Evolutionary conservation across 2,888 invertebrate species (phyloP).

Genomic region (Drosophila rubida): DNA sequence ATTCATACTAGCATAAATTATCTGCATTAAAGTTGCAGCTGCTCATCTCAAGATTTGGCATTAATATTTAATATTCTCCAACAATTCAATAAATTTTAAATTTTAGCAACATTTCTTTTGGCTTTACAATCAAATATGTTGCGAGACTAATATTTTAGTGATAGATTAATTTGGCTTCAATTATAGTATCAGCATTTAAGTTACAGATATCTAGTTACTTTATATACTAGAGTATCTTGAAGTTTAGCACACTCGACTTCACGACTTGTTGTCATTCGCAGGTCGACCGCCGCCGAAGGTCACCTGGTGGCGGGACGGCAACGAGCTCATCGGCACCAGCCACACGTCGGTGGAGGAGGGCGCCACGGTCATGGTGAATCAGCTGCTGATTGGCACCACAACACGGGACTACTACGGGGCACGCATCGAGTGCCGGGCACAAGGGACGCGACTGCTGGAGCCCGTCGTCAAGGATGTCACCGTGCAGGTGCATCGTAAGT

Average conservation of each 20-base stretch:
- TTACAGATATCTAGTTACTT: too few relatives aligned
- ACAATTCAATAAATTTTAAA: too few relatives aligned
- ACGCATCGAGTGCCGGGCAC: constrained; percentile 91
- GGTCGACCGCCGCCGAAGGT: constrained; percentile 93
- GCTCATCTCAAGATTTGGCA: too few relatives aligned
- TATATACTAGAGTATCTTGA: too few relatives aligned
- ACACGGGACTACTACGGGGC: constrained; percentile 90
- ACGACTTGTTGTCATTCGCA: constrained; percentile 76
- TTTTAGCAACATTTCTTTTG: too few relatives aligned
- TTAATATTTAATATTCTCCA: too few relatives aligned
- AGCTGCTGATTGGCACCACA: constrained; percentile 90
- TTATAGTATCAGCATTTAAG: too few relatives aligned
- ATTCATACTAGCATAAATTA: too few relatives aligned
- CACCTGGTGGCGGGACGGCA: constrained; percentile 92
- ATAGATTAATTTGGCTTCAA: too few relatives aligned
- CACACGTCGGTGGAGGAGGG: constrained; percentile 88
- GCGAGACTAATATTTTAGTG: too few relatives aligned
- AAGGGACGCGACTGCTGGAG: constrained; percentile 89
- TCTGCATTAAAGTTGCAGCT: too few relatives aligned
- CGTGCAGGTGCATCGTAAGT: constrained; percentile 90
- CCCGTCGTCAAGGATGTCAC: constrained; percentile 90
- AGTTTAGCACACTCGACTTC: background rate
- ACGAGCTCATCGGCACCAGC: constrained; percentile 90
- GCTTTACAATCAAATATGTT: too few relatives aligned
- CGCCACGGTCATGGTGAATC: constrained; percentile 89